Percentiles rank a stretch among this genome's conserved stretches.
These are phyloP conservation scores for Rhaphigaster nebulosa DNA, from an alignment of 2,888 invertebrate species.

Conservation along the genomic window DNA sequence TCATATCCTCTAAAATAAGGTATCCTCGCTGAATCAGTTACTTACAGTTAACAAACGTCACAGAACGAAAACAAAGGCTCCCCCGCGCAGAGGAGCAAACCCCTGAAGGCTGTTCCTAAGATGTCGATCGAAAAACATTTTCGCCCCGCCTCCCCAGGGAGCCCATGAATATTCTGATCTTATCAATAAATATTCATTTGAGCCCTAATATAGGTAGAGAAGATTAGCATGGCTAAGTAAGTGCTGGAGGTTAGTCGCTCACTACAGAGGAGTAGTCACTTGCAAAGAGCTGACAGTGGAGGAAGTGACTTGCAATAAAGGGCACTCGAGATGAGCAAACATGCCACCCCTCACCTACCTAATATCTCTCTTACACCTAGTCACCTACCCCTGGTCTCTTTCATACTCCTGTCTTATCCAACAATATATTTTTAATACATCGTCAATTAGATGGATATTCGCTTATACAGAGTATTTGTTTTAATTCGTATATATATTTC, in stretches of 20 bases:
- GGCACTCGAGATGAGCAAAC: slow-evolving; percentile 27
- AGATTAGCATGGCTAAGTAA: slow-evolving; percentile 48
- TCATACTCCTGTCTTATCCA: not conserved
- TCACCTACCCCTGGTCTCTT: not conserved
- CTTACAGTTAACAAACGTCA: not conserved
- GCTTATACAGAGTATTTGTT: not conserved
- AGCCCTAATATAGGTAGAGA: slow-evolving; percentile 43
- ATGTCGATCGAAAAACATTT: slow-evolving; percentile 34
- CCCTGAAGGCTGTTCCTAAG: not conserved
- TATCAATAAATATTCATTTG: slow-evolving; percentile 49
- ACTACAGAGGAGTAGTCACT: slow-evolving; percentile 43
- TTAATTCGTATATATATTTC: not conserved
- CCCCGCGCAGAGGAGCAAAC: not conserved
- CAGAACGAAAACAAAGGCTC: not conserved
- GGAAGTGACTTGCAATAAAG: slow-evolving; percentile 48
- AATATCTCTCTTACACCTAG: slow-evolving; percentile 31
- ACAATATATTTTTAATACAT: not conserved
- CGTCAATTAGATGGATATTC: not conserved
- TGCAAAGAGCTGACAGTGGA: slow-evolving; percentile 36
- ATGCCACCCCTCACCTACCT: slow-evolving; percentile 25
- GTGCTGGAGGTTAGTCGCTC: slow-evolving; percentile 41
- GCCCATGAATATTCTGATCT: slow-evolving; percentile 40
- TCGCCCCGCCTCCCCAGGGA: slow-evolving; percentile 16
- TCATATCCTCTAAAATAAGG: not conserved
- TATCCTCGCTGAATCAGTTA: not conserved